These are phyloP conservation scores for Entomobrya multifasciata DNA, from an alignment of 2,888 invertebrate species.

Conservation along the genomic window DNA sequence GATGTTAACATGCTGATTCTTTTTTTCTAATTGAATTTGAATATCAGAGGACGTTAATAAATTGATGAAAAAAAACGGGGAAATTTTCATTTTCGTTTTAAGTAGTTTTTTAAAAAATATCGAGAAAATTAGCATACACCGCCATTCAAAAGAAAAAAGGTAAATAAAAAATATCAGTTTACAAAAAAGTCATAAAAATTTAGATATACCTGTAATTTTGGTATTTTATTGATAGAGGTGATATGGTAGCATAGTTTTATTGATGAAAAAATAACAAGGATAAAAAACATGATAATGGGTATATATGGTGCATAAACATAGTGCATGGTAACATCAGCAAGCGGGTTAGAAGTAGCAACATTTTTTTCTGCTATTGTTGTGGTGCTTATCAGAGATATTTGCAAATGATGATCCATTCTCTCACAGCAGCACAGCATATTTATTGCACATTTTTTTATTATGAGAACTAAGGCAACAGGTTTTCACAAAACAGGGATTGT, in stretches of 20 bases:
- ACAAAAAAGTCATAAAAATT: too few relatives aligned
- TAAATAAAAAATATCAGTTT: too few relatives aligned
- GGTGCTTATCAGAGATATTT: too few relatives aligned
- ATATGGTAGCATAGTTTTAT: too few relatives aligned
- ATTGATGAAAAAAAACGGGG: not conserved
- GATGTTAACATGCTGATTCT: not conserved
- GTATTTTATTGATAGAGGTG: too few relatives aligned
- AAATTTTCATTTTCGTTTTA: conserved; percentile 5
- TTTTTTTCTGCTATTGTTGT: not conserved
- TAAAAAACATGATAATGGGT: not conserved
- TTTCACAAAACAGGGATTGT: conserved; percentile 66
- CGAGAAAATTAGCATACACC: too few relatives aligned
- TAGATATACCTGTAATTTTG: too few relatives aligned
- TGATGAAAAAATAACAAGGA: not conserved
- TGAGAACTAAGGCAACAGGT: conserved; percentile 72
- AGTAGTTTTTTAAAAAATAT: too few relatives aligned
- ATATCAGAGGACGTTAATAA: not conserved
- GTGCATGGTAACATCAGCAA: not conserved
- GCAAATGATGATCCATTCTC: too few relatives aligned
- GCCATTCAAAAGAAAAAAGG: too few relatives aligned
- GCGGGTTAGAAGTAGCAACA: not conserved
- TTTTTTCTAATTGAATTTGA: too few relatives aligned
- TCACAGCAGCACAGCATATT: not conserved
- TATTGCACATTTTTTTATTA: conserved; percentile 11
- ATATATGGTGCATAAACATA: not conserved